Evolutionary conservation across 1,140 invertebrate genomes (phyloP).

Genomic region (Cotesia glomerata): DNA sequence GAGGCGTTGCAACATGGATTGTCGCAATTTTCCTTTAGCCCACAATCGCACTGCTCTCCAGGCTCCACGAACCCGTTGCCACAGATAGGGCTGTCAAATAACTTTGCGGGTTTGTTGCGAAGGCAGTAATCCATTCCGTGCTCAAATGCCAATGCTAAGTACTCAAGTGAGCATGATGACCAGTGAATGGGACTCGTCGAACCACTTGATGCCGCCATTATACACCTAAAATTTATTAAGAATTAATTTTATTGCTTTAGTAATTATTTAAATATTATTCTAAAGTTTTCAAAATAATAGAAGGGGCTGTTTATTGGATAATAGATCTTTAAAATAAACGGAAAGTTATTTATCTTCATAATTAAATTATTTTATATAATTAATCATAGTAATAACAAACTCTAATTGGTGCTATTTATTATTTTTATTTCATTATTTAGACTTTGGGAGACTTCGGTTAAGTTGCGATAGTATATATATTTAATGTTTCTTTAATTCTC

Average conservation of each 20-base stretch:
- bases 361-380: too few species aligned
- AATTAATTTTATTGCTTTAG: background rate
- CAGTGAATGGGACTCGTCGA: constrained; percentile 83
- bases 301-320: too few species aligned
- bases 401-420: too few species aligned
- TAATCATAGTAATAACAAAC: too few species aligned
- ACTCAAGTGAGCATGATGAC: constrained; percentile 88
- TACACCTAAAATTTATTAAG: constrained; percentile 70
- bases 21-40: constrained; percentile 76
- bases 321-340: too few species aligned
- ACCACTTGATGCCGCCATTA: constrained; percentile 95
- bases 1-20: constrained; percentile 90
- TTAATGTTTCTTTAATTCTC: too few species aligned
- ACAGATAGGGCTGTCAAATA: constrained; percentile 90
- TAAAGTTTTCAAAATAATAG: too few species aligned
- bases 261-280: too few species aligned
- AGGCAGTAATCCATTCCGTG: constrained; percentile 98
- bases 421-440: too few species aligned
- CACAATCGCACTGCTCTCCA: constrained; percentile 96
- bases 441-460: too few species aligned
- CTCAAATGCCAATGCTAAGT: constrained; percentile 87
- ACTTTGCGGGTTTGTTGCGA: constrained; percentile 72
- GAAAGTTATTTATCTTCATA: too few species aligned
- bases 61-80: constrained; percentile 95
- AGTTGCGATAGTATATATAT: too few species aligned